Base-by-base conservation (phyloP, 2,113 vertebrate species). In the Heterochromis multidens region DNA sequence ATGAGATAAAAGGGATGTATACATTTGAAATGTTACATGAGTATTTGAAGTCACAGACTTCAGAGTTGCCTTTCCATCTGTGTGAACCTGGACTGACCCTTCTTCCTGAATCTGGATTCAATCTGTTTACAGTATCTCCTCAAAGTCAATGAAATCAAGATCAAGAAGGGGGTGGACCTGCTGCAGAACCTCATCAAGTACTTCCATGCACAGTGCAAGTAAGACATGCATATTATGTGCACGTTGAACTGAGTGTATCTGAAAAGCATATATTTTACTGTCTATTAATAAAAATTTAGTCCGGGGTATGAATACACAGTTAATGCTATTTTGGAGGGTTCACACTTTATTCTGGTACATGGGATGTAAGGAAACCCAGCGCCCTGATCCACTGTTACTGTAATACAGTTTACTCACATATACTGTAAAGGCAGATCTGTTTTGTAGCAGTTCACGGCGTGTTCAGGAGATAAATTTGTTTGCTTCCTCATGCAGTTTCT, bases 101-200 rank as follows among this genome's bases (percentile, higher is more conserved):
- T 79, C 56, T 77, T 21, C 86, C 19, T 31, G 7, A 23, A 84
- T 87, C 59, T 88, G 59, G 35, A 17, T 90, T 85, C 33, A 43
- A 31, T 81, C 21, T 80, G 57, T 92, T 95, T 43, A 80, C 92
- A 97, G 96, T 97, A 96, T 92, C 95, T 97, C 17, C 96, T 97
- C 94, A 99, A 99, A 96, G 99, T 99, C 91, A 99, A 99, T 65
- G 99, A 99, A 95, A 99, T 99, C 94, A 99, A 99, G 95, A 98
- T 99, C 91, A 99, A 99, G 93, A 99, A 99, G 90, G 99, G 99
- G 67, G 99, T 99, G 87, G 99, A 99, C 92, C 95, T 99, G 82
- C 97, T 99, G 91, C 99, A 99, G 95, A 99, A 99, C 90, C 96
- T 99, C 92, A 99, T 99, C 94, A 99, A 99, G 84, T 99, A 99